Evolutionary conservation across 1,140 invertebrate genomes (phyloP).

Genomic region (Orchesella cincta): DNA sequence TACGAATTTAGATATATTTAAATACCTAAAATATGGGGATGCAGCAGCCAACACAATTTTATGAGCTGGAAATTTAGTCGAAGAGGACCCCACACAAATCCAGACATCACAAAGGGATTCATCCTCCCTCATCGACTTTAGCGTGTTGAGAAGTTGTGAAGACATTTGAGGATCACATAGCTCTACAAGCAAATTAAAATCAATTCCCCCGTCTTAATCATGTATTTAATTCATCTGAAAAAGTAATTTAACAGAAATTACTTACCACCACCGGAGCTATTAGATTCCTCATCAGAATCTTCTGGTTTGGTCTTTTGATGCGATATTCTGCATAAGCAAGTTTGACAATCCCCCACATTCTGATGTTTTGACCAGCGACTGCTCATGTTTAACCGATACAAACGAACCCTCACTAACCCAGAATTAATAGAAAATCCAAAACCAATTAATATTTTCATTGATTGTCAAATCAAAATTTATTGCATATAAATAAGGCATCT

Average conservation of each 20-base stretch:
- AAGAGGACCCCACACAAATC: constrained; percentile 45
- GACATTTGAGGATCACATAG: constrained; percentile 51
- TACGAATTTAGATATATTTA: neutral
- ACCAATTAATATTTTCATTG: no score
- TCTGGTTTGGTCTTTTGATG: constrained; percentile 45
- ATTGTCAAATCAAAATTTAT: no score
- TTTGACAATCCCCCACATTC: constrained; percentile 49
- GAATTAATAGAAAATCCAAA: no score
- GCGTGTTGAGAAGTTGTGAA: constrained; percentile 43
- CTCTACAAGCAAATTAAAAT: constrained; percentile 34
- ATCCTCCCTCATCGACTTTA: constrained; percentile 50
- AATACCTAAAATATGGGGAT: constrained; percentile 63
- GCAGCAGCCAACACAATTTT: constrained; percentile 64
- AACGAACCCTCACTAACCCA: no score
- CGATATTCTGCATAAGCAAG: constrained; percentile 49
- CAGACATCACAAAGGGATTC: constrained; percentile 52
- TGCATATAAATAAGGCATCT: no score
- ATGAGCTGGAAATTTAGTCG: constrained; percentile 62
- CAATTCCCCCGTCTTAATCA: neutral
- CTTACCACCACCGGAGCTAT: constrained; percentile 32
- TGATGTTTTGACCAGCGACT: constrained; percentile 47
- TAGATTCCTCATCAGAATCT: constrained; percentile 35
- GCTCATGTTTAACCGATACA: no score
- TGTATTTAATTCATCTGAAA: neutral
- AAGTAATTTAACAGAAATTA: constrained; percentile 1